Evolutionary conservation across 2,797 vertebrate genomes (phyloP).

Genomic region (Setipinna tenuifilis): DNA sequence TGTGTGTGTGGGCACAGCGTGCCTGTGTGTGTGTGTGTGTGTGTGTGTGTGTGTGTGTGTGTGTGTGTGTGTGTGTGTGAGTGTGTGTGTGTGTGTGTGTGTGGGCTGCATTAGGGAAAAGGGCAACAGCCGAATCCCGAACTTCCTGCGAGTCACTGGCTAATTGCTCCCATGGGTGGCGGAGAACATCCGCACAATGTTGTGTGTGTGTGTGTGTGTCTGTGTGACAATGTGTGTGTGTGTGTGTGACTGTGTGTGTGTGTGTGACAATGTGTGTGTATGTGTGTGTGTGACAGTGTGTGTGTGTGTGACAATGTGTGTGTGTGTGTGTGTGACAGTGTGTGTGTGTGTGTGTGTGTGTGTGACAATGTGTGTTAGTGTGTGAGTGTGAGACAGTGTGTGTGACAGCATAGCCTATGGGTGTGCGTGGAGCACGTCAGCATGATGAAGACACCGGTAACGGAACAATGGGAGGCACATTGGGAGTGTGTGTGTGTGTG

Average conservation of each 20-base stretch:
- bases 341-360: too few species aligned
- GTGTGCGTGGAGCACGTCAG: not conserved
- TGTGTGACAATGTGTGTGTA: too few species aligned
- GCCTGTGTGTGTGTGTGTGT: not conserved
- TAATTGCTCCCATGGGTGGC: conserved; percentile 17
- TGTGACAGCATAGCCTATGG: too few species aligned
- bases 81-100: not conserved
- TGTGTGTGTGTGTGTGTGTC: too few species aligned
- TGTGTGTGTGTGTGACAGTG: too few species aligned
- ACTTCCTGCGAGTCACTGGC: not conserved
- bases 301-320: too few species aligned
- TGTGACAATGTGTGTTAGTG: too few species aligned
- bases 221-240: too few species aligned
- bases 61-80: not conserved
- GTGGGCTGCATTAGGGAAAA: not conserved
- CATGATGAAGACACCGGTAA: not conserved
- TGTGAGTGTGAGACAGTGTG: too few species aligned
- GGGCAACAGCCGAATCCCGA: not conserved
- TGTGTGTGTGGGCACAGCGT: not conserved
- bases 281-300: too few species aligned
- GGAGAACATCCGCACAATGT: too few species aligned
- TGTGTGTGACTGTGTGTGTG: too few species aligned
- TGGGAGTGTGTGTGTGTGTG: not conserved
- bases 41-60: not conserved
- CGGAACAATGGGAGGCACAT: not conserved